These are phyloP conservation scores for Lypha dubia DNA, from an alignment of 2,888 invertebrate genomes.

Conservation along the genomic window DNA sequence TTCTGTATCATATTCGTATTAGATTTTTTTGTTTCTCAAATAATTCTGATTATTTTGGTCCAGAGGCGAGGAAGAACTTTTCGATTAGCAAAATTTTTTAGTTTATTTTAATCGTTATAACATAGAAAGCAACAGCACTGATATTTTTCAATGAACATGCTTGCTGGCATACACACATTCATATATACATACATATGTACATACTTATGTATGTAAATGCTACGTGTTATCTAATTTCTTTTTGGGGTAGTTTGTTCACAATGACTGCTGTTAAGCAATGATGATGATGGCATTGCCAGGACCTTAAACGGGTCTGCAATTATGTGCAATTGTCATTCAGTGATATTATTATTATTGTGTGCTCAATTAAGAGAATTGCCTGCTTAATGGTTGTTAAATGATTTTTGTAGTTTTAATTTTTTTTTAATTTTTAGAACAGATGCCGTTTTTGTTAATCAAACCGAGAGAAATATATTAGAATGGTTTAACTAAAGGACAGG, in stretches of 20 bases:
- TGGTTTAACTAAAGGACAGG: slow-evolving; percentile 7
- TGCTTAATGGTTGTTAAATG: slow-evolving; percentile 81
- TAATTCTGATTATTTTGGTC: neutral
- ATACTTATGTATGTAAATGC: neutral
- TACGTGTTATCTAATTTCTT: slow-evolving; percentile 1
- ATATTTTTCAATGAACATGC: neutral
- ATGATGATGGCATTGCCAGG: slow-evolving; percentile 47
- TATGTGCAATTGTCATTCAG: slow-evolving; percentile 46
- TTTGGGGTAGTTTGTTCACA: slow-evolving; percentile 37
- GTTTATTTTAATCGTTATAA: slow-evolving; percentile 29
- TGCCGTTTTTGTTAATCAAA: slow-evolving; percentile 80
- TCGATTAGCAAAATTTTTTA: slow-evolving; percentile 1
- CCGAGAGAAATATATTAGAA: slow-evolving; percentile 47
- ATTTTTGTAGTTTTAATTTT: slow-evolving; percentile 35
- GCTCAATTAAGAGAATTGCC: slow-evolving; percentile 80
- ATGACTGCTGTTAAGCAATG: neutral
- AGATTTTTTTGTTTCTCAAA: slow-evolving; percentile 15
- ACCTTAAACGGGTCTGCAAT: slow-evolving; percentile 23
- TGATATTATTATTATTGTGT: slow-evolving; percentile 56
- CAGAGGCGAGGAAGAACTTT: neutral
- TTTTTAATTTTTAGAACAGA: slow-evolving; percentile 77
- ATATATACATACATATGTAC: neutral
- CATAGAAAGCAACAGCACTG: neutral
- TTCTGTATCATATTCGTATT: neutral
- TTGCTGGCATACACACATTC: neutral